Evolutionary conservation across 2,797 vertebrate genomes (phyloP).

Genomic region (Agapornis canus): DNA sequence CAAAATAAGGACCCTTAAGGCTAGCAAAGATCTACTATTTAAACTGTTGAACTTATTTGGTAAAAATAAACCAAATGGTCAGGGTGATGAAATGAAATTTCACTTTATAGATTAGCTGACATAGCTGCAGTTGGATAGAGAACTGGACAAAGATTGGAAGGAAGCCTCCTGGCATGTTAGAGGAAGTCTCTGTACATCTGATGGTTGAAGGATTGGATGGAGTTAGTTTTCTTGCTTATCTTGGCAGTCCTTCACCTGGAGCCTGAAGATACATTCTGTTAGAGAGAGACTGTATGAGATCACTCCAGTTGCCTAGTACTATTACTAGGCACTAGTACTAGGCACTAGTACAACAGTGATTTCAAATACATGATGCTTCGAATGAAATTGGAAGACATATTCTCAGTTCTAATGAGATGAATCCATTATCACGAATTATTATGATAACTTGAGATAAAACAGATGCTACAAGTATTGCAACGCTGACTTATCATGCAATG

Average conservation of each 20-base stretch:
- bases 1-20: not conserved
- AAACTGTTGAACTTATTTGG: not conserved
- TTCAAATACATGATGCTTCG: not conserved
- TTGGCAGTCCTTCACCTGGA: not conserved
- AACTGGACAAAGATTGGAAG: not conserved
- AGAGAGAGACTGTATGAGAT: not conserved
- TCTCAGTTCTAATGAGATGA: not conserved
- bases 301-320: not conserved
- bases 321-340: too few species aligned
- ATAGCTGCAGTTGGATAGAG: not conserved
- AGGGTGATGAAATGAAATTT: not conserved
- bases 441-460: not conserved
- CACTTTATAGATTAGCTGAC: not conserved
- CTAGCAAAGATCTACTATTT: not conserved
- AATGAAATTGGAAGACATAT: not conserved
- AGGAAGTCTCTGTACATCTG: not conserved
- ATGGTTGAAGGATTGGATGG: not conserved
- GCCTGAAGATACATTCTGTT: not conserved
- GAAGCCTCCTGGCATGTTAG: not conserved
- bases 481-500: not conserved
- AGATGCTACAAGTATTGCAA: not conserved
- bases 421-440: slow-evolving; percentile 25
- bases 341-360: not conserved
- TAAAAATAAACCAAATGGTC: not conserved
- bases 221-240: not conserved